Conservation (phyloP, 2,888 invertebrate genomes). For the Polymixis lichenea region DNA sequence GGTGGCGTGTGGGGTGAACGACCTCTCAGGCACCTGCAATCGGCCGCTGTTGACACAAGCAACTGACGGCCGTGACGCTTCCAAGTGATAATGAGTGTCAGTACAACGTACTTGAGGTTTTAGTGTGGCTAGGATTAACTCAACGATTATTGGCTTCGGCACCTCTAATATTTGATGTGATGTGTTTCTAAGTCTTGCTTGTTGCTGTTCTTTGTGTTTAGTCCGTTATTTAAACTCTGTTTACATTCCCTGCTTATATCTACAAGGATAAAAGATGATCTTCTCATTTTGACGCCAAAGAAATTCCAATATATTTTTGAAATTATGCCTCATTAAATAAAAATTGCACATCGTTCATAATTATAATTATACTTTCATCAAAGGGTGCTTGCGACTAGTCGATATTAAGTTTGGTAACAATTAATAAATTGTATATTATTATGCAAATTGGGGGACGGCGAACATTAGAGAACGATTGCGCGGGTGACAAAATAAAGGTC, state of each 20-base stretch:
- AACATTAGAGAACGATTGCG: constrained; percentile 41
- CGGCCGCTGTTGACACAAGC: constrained; percentile 86
- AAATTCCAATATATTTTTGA: neutral
- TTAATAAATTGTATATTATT: constrained; percentile 23
- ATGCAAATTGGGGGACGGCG: constrained; percentile 40
- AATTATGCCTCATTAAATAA: neutral
- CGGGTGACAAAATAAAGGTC: constrained; percentile 55
- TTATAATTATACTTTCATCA: constrained; percentile 9
- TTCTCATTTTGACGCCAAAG: constrained; percentile 11
- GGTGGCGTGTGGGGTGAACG: constrained; percentile 84
- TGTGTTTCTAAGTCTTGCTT: constrained; percentile 29
- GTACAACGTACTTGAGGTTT: constrained; percentile 80
- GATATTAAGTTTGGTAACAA: constrained; percentile 24
- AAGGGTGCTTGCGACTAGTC: constrained; percentile 4
- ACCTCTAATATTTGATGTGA: constrained; percentile 49
- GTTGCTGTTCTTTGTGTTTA: constrained; percentile 19
- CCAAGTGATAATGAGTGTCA: constrained; percentile 85
- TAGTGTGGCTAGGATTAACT: constrained; percentile 61
- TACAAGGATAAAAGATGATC: constrained; percentile 6
- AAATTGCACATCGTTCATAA: neutral
- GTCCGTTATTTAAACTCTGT: constrained; percentile 20
- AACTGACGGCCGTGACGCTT: constrained; percentile 80
- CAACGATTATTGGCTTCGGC: constrained; percentile 39
- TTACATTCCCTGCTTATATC: neutral
- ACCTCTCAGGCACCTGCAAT: constrained; percentile 88